Conservation (phyloP, 1,140 invertebrate genomes). For the Procambarus clarkii region DNA sequence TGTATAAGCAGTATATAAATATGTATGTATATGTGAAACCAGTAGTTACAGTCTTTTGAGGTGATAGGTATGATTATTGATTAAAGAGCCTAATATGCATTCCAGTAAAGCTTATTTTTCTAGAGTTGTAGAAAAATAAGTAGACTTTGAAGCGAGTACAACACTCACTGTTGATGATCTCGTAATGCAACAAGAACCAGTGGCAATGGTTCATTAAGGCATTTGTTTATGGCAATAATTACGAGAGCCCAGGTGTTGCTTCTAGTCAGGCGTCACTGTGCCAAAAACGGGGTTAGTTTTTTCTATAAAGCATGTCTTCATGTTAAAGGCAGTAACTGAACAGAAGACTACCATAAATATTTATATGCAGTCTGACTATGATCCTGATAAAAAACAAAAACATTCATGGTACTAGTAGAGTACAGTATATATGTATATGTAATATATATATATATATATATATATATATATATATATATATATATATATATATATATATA, state of each 20-base stretch:
- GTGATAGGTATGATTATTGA: not conserved
- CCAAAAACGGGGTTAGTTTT: conserved; percentile 58
- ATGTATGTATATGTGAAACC: conserved; percentile 20
- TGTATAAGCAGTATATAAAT: not conserved
- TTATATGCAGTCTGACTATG: conserved; percentile 11
- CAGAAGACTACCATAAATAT: conserved; percentile 10
- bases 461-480: no score
- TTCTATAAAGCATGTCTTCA: not conserved
- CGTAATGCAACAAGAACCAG: conserved; percentile 9
- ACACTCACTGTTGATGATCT: conserved; percentile 29
- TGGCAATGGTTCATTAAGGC: conserved; percentile 43
- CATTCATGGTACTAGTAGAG: not conserved
- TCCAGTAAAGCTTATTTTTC: conserved; percentile 59
- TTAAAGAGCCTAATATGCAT: conserved; percentile 57
- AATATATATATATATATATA: no score
- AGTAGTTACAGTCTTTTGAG: conserved; percentile 7
- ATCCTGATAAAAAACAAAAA: not conserved
- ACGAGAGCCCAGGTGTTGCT: conserved; percentile 49
- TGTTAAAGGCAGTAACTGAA: not conserved
- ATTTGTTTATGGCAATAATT: conserved; percentile 54
- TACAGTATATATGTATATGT: no score
- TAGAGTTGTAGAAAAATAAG: conserved; percentile 36
- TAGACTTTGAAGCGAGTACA: conserved; percentile 24
- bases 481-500: no score
- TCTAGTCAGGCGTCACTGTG: conserved; percentile 62